Evolutionary conservation across 2,797 vertebrate genomes (phyloP).

Genomic region (Sphenopsis melanotis): DNA sequence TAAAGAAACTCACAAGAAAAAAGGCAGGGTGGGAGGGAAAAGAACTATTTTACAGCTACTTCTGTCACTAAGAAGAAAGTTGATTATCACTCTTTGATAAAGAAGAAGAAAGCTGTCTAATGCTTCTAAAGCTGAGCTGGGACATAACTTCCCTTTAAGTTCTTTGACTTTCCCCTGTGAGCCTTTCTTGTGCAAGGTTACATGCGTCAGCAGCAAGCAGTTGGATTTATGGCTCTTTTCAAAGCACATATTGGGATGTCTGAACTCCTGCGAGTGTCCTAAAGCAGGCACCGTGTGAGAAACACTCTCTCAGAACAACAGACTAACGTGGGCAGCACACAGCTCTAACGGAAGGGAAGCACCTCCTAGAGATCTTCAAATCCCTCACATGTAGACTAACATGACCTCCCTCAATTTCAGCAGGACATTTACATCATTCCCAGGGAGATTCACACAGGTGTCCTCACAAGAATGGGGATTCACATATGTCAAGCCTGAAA

Average conservation of each 20-base stretch:
- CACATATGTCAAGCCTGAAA: neutral
- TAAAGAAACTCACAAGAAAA: conserved; percentile 36
- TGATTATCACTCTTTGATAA: conserved; percentile 66
- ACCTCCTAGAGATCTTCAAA: neutral
- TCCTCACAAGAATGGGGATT: neutral
- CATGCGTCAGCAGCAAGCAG: accelerated
- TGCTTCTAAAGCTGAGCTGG: conserved; percentile 25
- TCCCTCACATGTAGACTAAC: accelerated
- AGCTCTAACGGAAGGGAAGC: accelerated
- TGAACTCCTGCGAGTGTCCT: neutral
- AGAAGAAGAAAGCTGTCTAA: conserved; percentile 53
- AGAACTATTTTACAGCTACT: conserved; percentile 45
- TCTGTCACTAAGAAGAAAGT: conserved; percentile 50
- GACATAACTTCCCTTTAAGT: conserved; percentile 1
- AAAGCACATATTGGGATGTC: neutral
- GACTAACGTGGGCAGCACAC: neutral
- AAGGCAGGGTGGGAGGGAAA: neutral
- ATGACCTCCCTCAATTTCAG: neutral
- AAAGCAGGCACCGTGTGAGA: neutral
- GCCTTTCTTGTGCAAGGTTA: conserved; percentile 30
- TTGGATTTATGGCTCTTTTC: neutral
- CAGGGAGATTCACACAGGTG: neutral
- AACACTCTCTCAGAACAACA: neutral
- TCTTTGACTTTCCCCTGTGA: neutral
- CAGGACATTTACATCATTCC: neutral